Conservation (phyloP, 2,888 invertebrate species). For the Lithodes maja region DNA sequence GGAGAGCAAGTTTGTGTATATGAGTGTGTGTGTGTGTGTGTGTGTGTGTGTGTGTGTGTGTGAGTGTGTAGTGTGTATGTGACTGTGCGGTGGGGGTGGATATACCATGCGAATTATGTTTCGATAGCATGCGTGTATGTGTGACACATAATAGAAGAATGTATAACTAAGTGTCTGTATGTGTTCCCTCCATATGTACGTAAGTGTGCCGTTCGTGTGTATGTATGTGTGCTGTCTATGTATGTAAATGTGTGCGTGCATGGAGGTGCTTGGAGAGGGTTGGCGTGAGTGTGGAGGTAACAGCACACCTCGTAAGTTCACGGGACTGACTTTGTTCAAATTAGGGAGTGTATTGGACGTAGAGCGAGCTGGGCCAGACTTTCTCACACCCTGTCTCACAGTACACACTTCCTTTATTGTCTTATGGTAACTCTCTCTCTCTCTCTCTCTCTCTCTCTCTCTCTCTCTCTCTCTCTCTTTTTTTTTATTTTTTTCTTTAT, state of each 20-base stretch:
- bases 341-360: background rate
- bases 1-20: background rate
- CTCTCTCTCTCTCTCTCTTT: background rate
- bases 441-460: background rate
- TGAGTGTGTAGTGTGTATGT: background rate
- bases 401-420: background rate
- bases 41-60: slow-evolving; percentile 20
- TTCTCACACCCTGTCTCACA: background rate
- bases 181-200: background rate
- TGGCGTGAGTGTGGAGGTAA: background rate
- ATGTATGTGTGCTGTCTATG: background rate
- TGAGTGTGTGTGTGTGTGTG: slow-evolving; percentile 17
- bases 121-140: slow-evolving; percentile 8
- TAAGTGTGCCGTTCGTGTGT: background rate
- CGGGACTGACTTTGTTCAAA: background rate
- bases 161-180: background rate
- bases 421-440: background rate
- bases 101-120: background rate
- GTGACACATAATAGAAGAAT: background rate
- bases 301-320: slow-evolving; percentile 14
- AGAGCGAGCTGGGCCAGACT: background rate
- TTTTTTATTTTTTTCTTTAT: no score
- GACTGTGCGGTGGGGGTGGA: background rate
- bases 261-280: background rate
- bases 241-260: slow-evolving; percentile 5